phyloP scores from a whole-genome alignment of 2,113 vertebrate genomes.

The Pipra filicauda region DNA sequence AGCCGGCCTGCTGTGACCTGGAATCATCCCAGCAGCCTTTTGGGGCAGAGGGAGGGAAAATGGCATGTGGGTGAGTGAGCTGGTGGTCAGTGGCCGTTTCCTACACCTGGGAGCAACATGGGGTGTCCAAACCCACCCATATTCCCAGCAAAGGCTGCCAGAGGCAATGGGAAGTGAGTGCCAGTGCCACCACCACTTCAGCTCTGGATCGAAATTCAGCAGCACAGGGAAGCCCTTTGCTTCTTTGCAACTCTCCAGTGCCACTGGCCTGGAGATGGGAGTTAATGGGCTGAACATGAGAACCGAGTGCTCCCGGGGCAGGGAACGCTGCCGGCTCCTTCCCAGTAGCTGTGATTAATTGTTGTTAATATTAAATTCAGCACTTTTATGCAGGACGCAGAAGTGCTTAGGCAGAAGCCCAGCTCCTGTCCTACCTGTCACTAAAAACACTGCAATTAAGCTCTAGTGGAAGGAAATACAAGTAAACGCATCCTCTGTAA shows the following conservation, averaged over 20 bases:
- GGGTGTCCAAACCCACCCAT: background rate
- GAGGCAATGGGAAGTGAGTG: background rate
- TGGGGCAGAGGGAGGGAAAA: background rate
- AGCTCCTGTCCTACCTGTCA: background rate
- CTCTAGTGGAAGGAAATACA: slow-evolving; percentile 21
- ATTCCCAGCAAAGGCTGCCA: background rate
- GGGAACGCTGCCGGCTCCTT: background rate
- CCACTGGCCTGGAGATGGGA: background rate
- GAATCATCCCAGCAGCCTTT: background rate
- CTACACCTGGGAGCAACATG: rapidly evolving
- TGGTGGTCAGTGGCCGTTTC: background rate
- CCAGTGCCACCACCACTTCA: rapidly evolving
- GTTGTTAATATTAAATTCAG: background rate
- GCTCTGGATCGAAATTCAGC: background rate
- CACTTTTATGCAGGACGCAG: background rate
- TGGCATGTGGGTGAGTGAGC: background rate
- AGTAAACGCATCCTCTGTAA: background rate
- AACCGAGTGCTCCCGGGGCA: rapidly evolving
- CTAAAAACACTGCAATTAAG: background rate
- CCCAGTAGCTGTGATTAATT: background rate
- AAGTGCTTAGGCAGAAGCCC: background rate
- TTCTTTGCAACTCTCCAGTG: background rate
- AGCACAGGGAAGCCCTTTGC: background rate
- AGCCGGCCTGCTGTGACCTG: background rate
- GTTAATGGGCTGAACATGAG: background rate